A percentile compares a stretch with the other conserved stretches of the same genome.
Evolutionary conservation across 2,888 invertebrate genomes (phyloP).

Genomic region (Liopterus haemorrhoidalis): DNA sequence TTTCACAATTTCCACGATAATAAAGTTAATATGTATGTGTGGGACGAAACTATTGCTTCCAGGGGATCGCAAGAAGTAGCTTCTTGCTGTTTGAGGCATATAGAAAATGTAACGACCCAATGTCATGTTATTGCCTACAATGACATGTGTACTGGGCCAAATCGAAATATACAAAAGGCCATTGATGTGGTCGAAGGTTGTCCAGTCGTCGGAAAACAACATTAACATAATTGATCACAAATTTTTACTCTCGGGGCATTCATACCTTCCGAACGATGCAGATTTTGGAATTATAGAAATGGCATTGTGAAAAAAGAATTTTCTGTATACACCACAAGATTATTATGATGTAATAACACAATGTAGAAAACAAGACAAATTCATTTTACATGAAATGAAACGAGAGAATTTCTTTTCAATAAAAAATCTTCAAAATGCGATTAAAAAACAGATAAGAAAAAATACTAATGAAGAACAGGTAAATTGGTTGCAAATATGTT

Average conservation of each 20-base stretch:
- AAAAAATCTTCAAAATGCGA: no score
- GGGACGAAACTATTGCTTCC: slow-evolving; percentile 36
- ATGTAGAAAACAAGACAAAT: background rate
- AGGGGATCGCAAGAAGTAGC: slow-evolving; percentile 33
- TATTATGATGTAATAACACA: background rate
- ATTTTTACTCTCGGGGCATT: slow-evolving; percentile 28
- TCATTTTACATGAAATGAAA: background rate
- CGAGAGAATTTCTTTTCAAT: background rate
- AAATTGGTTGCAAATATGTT: no score
- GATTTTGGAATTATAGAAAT: slow-evolving; percentile 26
- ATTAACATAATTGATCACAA: slow-evolving; percentile 27
- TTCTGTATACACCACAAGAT: background rate
- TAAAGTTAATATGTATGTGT: slow-evolving; percentile 34
- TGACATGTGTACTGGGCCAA: slow-evolving; percentile 19
- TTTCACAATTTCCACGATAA: slow-evolving; percentile 34
- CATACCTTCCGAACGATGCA: slow-evolving; percentile 26
- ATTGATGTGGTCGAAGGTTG: slow-evolving; percentile 25
- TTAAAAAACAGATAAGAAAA: no score
- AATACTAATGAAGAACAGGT: no score
- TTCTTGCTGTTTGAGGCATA: slow-evolving; percentile 27
- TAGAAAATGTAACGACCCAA: slow-evolving; percentile 26
- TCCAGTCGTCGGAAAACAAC: slow-evolving; percentile 26
- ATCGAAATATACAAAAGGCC: slow-evolving; percentile 25
- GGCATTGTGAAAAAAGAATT: slow-evolving; percentile 5
- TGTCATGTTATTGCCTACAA: slow-evolving; percentile 20